Conservation (phyloP, 2,888 invertebrate species). For the Galeruca laticollis region DNA sequence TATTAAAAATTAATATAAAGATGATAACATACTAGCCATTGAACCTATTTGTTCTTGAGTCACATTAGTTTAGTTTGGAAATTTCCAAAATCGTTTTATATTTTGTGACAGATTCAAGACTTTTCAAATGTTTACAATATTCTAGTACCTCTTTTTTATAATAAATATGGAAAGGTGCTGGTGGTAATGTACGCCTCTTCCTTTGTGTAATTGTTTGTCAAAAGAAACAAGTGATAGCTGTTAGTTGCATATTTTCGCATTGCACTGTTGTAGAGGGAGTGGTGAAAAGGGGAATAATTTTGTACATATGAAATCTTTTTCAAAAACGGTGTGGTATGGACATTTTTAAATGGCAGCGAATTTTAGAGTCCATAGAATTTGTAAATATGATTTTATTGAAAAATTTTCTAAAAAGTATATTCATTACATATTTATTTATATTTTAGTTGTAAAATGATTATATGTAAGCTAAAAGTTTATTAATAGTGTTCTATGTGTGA, state of each 20-base stretch:
- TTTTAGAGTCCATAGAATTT: background rate
- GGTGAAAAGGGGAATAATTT: background rate
- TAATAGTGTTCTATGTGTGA: constrained; percentile 37
- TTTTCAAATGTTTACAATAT: too few species aligned
- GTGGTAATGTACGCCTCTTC: too few species aligned
- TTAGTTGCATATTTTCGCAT: background rate
- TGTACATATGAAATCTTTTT: background rate
- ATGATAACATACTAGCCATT: too few species aligned
- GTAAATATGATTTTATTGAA: constrained; percentile 23
- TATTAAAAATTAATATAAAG: too few species aligned
- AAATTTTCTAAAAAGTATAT: constrained; percentile 28
- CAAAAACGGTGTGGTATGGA: constrained; percentile 3
- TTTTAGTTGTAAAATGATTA: constrained; percentile 36
- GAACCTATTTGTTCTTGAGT: too few species aligned
- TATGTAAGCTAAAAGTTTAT: constrained; percentile 34
- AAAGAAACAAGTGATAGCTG: background rate
- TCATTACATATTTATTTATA: constrained; percentile 29
- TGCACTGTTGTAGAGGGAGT: background rate
- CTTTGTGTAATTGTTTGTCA: background rate
- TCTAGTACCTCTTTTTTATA: too few species aligned
- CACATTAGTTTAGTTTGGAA: too few species aligned
- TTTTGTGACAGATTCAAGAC: too few species aligned
- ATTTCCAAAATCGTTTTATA: too few species aligned
- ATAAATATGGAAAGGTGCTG: too few species aligned
- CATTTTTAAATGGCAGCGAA: constrained; percentile 13